Evolutionary conservation across 2,888 invertebrate genomes (phyloP).

Genomic region (Drosophila acutilabella): DNA sequence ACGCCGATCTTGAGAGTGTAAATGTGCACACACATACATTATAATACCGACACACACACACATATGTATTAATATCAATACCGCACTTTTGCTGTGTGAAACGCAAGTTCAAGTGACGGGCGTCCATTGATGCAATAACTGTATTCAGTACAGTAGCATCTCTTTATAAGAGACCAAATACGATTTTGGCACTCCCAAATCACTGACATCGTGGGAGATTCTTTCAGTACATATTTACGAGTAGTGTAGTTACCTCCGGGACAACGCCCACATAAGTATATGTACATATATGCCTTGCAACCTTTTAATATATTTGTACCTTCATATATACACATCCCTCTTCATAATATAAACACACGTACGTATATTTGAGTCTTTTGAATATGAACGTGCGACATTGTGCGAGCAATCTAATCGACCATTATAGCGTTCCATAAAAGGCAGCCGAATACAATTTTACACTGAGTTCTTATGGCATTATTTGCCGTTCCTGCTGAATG

Average conservation of each 20-base stretch:
- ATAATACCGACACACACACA: constrained; percentile 1
- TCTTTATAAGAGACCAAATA: neutral
- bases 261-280: neutral
- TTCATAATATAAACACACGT: neutral
- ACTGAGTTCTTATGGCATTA: constrained; percentile 29
- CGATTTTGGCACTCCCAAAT: neutral
- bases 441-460: constrained; percentile 50
- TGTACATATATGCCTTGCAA: neutral
- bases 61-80: neutral
- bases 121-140: constrained; percentile 4
- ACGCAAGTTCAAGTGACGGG: constrained; percentile 27
- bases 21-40: constrained; percentile 7
- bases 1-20: constrained; percentile 45
- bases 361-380: constrained; percentile 26
- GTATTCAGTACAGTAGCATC: constrained; percentile 6
- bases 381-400: constrained; percentile 17
- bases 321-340: constrained; percentile 1
- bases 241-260: neutral
- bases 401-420: constrained; percentile 62
- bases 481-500: constrained; percentile 31
- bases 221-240: neutral
- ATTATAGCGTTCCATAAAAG: constrained; percentile 40
- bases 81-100: constrained; percentile 30
- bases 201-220: neutral
- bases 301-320: constrained; percentile 2